Base-by-base conservation (phyloP, 2,113 vertebrate species). In the Nerophis lumbriciformis region DNA sequence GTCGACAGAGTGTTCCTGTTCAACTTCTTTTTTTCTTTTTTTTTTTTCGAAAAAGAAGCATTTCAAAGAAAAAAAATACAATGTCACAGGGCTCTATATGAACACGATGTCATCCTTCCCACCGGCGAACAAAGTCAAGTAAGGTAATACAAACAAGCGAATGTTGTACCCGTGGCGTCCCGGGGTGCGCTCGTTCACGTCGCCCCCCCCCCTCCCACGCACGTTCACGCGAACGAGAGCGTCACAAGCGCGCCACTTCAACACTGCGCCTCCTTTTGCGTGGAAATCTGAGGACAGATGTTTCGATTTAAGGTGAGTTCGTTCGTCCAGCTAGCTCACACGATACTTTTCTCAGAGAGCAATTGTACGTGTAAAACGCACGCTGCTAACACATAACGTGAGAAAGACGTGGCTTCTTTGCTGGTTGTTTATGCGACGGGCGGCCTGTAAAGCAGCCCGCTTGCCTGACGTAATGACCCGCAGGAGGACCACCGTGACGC, bases 281-380 rank as follows among this genome's bases (percentile, higher is more conserved):
- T 61, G 47, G 57, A 81, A 82, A 47, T 44, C 74, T 71, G 72
- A 68, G 79, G 75, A 83, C 88, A 88, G 83, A 91, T 91, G 90
- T 90, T 92, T 79, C 90, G 90, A 81, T 90, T 90, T 88, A 89
- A 92, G 89, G 90, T 92, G 78, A 87, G 75, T 37, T 4, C 13
- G 10, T 3, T 15, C 8, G 12, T 13, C 42, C 0, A 6, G 8
- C 8, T 21, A n/a, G 11, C 0, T 6, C 0, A 6, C 0, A 0
- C 4, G 0, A 6, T 14, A 3, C 8, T 1, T 4, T 21, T 3
- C n/a, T 2, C 15, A 0, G 1, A 1, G 0, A 1, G 0, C 1
- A 0, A 2, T 6, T 1, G 4, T 2, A 4, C 1, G 1, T 38
- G 12, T 16, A 36, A 44, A 0, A 19, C 6, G 3, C 13, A 2